Evolutionary conservation across 2,113 vertebrate genomes (phyloP).

Genomic region (Mustelus asterias): DNA sequence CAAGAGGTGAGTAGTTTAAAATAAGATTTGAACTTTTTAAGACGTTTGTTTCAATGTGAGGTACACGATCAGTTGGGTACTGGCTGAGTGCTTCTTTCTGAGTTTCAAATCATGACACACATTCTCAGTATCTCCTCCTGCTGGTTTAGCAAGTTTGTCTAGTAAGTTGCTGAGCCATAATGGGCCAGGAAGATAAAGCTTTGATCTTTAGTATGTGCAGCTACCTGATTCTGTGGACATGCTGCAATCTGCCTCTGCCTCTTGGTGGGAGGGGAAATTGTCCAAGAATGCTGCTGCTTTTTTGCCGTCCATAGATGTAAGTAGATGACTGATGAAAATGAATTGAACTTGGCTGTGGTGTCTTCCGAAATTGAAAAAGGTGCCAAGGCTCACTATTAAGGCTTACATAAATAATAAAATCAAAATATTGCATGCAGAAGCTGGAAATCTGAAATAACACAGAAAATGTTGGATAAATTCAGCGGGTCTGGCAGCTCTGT

Average conservation of each 20-base stretch:
- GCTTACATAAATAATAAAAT: too few relatives aligned
- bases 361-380: too few relatives aligned
- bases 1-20: conserved; percentile 72
- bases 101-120: neutral
- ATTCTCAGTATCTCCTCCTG: neutral
- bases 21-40: neutral
- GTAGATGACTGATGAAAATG: too few relatives aligned
- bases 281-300: neutral
- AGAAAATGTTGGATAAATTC: too few relatives aligned
- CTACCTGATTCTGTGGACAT: neutral
- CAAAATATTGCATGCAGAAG: too few relatives aligned
- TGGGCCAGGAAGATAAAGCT: neutral
- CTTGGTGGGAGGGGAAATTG: neutral
- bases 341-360: too few relatives aligned
- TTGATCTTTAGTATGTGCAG: neutral
- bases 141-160: neutral
- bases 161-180: neutral
- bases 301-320: too few relatives aligned
- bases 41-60: neutral
- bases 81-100: neutral
- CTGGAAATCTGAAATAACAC: too few relatives aligned
- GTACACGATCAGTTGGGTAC: neutral
- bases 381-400: too few relatives aligned
- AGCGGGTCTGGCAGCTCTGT: too few relatives aligned
- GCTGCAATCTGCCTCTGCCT: neutral